Base-by-base conservation (phyloP, 1,140 invertebrate genomes). In the Condylostylus longicornis region DNA sequence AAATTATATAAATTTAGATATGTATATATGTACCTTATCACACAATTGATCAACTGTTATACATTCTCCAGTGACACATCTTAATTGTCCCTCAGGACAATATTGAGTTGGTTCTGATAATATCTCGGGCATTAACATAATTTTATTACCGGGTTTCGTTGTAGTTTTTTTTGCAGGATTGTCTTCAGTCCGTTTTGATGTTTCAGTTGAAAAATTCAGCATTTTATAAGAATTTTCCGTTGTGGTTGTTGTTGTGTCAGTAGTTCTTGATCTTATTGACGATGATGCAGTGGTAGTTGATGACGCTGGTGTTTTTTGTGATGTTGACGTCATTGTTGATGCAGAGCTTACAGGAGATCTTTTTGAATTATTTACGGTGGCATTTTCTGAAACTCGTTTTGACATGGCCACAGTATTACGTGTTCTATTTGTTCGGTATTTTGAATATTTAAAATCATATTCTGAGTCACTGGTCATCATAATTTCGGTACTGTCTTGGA, bases 31-130 rank as follows among this genome's bases (percentile, higher is more conserved):
- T 33, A 61, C 58, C 53, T 69, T 70, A 47, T 76, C 71, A 39
- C 73, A 75, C 10, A 74, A 63, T 45, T 74, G 71, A 9, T 64
- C 54, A 10, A 74, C 56, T 2, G 68, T 70, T 33, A 75, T 75
- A 48, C 72, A 75, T 30, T 71, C 58, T 6, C 71, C 71, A 43
- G 72, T 72, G 2, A 75, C 66, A 43, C 72, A 75, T 10, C 71
- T 63, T 18, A 74, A 52, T 42, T 74, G 70, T 1, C 68, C 65
- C 15, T 58, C 52, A 10, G 66, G 65, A 44, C 72, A 74, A 0
- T 67, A 67, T n/a, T 67, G 63, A 1, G 42, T 21, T 27, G 46
- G 27, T 31, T 15, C 29, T n/a, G n/a, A n/a, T n/a, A n/a, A n/a
- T n/a, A n/a, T n/a, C 14, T 28, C 27, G 22, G n/a, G 22, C 10